phyloP scores from a whole-genome alignment of 2,888 invertebrate species.

The Idaea aversata region DNA sequence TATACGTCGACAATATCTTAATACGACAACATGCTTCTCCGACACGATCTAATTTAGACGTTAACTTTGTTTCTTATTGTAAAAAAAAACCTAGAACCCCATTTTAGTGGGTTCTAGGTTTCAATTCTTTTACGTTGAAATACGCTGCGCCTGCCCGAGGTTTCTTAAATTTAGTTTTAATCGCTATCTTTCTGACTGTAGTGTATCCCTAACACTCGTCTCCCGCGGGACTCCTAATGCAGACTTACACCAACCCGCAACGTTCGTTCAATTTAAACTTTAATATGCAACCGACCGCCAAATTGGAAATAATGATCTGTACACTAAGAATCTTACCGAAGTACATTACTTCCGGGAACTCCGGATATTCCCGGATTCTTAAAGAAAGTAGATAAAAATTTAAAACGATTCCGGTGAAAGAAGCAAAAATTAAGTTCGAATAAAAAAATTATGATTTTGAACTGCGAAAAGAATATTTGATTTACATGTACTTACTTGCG shows the following conservation, averaged over 20 bases:
- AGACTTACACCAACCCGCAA: slow-evolving; percentile 72
- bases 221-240: slow-evolving; percentile 67
- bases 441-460: neutral
- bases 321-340: slow-evolving; percentile 23
- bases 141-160: too few relatives aligned
- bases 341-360: neutral
- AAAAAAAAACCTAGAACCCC: too few relatives aligned
- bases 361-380: neutral
- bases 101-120: too few relatives aligned
- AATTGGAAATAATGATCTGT: slow-evolving; percentile 74
- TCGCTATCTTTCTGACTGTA: slow-evolving; percentile 11
- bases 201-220: slow-evolving; percentile 32
- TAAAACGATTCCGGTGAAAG: neutral
- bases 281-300: slow-evolving; percentile 72
- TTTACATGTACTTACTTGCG: neutral
- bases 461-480: neutral
- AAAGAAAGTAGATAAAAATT: neutral
- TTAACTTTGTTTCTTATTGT: too few relatives aligned
- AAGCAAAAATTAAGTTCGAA: neutral
- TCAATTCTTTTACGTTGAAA: too few relatives aligned
- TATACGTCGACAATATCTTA: too few relatives aligned
- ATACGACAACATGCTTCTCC: too few relatives aligned
- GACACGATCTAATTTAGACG: too few relatives aligned
- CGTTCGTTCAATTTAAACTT: slow-evolving; percentile 77
- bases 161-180: neutral